Conservation (phyloP, 2,888 invertebrate species). For the Spodoptera picta region DNA sequence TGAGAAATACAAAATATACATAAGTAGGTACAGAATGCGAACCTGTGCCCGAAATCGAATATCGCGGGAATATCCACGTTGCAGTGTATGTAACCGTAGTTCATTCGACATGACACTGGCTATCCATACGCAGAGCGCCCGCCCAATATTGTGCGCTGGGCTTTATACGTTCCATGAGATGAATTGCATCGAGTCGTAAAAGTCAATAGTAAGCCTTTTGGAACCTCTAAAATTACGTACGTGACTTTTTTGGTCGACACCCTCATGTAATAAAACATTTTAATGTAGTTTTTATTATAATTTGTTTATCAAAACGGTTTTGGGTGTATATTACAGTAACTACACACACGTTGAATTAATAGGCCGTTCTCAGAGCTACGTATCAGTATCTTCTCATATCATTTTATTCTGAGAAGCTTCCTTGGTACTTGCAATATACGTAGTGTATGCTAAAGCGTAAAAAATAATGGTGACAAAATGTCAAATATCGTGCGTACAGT, state of each 20-base stretch:
- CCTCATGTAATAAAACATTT: slow-evolving; percentile 12
- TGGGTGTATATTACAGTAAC: not conserved
- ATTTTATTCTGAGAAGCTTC: slow-evolving; percentile 26
- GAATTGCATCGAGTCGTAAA: slow-evolving; percentile 11
- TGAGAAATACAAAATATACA: too few relatives aligned
- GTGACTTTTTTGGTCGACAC: slow-evolving; percentile 10
- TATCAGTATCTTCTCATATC: slow-evolving; percentile 11
- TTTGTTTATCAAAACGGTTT: slow-evolving; percentile 9
- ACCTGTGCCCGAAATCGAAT: too few relatives aligned
- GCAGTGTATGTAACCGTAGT: slow-evolving; percentile 20
- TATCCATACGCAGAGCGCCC: slow-evolving; percentile 2
- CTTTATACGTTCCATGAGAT: slow-evolving; percentile 14
- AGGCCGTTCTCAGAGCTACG: slow-evolving; percentile 11
- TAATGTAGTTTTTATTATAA: slow-evolving; percentile 11
- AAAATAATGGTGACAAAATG: slow-evolving; percentile 48
- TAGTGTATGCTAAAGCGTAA: slow-evolving; percentile 21
- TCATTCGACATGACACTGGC: slow-evolving; percentile 35
- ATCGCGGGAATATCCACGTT: slow-evolving; percentile 11
- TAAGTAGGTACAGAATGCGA: too few relatives aligned
- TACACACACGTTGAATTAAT: slow-evolving; percentile 42
- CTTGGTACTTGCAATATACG: slow-evolving; percentile 9
- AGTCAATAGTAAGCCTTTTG: slow-evolving; percentile 15
- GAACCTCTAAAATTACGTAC: slow-evolving; percentile 9
- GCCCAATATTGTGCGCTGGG: slow-evolving; percentile 11
- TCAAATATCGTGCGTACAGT: slow-evolving; percentile 45